phyloP scores from a whole-genome alignment of 1,140 invertebrate species.

The Psilanteris sp. region DNA sequence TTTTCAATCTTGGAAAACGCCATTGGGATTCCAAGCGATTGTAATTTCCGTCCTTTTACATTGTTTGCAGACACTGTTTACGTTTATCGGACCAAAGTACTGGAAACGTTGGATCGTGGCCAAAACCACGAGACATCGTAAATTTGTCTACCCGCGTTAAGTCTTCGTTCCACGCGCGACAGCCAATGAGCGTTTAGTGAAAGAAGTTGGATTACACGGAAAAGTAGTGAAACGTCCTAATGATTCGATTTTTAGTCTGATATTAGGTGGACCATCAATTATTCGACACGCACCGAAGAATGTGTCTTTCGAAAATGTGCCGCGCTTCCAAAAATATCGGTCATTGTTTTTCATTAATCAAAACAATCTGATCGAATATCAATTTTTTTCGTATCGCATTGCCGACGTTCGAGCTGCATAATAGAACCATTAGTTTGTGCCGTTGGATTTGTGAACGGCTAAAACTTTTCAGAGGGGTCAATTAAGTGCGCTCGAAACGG shows the following conservation, averaged over 20 bases:
- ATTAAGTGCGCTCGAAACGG: constrained; percentile 62
- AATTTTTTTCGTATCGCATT: no score
- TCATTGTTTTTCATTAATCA: constrained; percentile 29
- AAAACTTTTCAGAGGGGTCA: constrained; percentile 54
- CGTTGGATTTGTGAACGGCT: constrained; percentile 8
- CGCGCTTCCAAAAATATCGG: not conserved
- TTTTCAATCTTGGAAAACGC: constrained; percentile 19
- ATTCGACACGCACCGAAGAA: constrained; percentile 2
- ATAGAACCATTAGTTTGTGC: constrained; percentile 31
- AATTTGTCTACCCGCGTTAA: constrained; percentile 60
- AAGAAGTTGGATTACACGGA: constrained; percentile 33
- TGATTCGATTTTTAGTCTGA: not conserved
- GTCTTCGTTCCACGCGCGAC: constrained; percentile 38
- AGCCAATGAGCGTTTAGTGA: constrained; percentile 52
- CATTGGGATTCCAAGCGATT: constrained; percentile 54
- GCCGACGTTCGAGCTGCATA: constrained; percentile 25
- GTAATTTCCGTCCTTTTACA: constrained; percentile 56
- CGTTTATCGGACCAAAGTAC: constrained; percentile 51
- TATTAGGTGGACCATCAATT: constrained; percentile 4
- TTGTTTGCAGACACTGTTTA: constrained; percentile 66
- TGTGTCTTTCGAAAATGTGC: no score
- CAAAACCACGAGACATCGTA: constrained; percentile 61
- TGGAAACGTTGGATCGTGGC: constrained; percentile 61
- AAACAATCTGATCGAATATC: constrained; percentile 6
- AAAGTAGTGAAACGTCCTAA: not conserved